phyloP scores from a whole-genome alignment of 2,888 invertebrate species.

The Mellilla xanthometata region DNA sequence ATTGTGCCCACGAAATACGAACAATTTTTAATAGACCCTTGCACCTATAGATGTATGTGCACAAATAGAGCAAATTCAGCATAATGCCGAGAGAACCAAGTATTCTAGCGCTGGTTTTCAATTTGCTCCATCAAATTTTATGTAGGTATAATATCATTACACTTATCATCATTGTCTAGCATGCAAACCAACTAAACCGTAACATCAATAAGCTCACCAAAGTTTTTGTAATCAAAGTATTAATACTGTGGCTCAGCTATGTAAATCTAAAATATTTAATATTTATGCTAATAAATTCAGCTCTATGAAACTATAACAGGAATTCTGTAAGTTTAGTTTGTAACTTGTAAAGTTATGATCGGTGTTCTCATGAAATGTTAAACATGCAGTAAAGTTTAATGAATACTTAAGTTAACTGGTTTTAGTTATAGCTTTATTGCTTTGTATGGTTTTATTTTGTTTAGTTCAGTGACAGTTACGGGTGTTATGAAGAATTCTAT shows the following conservation, averaged over 20 bases:
- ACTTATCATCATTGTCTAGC: no score
- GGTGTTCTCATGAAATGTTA: constrained; percentile 10
- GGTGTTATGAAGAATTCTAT: no score
- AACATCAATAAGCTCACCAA: neutral
- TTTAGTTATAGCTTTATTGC: neutral
- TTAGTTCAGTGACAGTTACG: no score
- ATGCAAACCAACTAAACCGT: no score
- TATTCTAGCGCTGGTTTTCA: no score
- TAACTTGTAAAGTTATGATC: constrained; percentile 5
- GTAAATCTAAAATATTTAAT: constrained; percentile 4
- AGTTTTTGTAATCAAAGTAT: constrained; percentile 1
- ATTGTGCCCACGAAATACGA: no score
- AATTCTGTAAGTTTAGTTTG: constrained; percentile 3
- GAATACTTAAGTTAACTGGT: constrained; percentile 1
- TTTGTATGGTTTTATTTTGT: neutral
- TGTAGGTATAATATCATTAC: no score
- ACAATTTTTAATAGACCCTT: no score
- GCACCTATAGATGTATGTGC: no score
- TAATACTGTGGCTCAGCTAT: neutral
- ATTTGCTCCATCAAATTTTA: no score
- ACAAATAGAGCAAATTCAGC: no score
- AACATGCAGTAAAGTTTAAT: constrained; percentile 9
- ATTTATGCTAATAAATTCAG: constrained; percentile 17
- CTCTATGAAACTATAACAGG: constrained; percentile 3
- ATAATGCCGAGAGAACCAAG: no score